Percentiles rank a stretch among this genome's conserved stretches.
phyloP scores from a whole-genome alignment of 2,888 invertebrate genomes.

The Sepioteuthis lessoniana region DNA sequence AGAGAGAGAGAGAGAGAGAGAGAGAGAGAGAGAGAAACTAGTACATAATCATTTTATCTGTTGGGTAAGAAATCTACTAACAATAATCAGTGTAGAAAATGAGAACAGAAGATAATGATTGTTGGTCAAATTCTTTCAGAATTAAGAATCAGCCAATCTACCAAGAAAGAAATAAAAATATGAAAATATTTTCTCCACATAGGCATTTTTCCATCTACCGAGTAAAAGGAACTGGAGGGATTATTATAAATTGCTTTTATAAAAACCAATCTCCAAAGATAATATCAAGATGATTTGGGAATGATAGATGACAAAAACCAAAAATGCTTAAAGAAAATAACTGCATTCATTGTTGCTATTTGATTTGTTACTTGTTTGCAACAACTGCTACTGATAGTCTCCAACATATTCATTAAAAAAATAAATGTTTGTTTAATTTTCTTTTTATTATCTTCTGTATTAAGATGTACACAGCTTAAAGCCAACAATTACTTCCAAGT shows the following conservation, averaged over 20 bases:
- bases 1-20: too few species aligned
- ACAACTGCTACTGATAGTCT: not conserved
- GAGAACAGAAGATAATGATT: not conserved
- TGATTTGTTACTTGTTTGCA: not conserved
- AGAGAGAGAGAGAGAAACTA: too few species aligned
- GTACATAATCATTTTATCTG: not conserved
- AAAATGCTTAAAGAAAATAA: not conserved
- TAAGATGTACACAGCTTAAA: too few species aligned
- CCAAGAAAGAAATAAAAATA: not conserved
- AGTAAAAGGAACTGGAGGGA: not conserved
- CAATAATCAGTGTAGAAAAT: not conserved
- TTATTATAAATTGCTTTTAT: not conserved
- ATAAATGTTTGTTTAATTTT: not conserved
- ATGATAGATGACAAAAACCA: too few species aligned
- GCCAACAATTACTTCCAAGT: too few species aligned
- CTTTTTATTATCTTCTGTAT: not conserved
- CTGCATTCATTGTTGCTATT: not conserved
- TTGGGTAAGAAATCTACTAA: not conserved
- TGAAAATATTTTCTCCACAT: not conserved
- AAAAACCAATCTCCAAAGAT: not conserved
- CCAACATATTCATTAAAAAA: not conserved
- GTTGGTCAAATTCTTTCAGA: not conserved
- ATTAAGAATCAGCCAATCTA: not conserved
- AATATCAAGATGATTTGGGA: not conserved
- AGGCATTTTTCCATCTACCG: not conserved